phyloP scores from a whole-genome alignment of 2,888 invertebrate genomes.

The Iselma pallidipennis region DNA sequence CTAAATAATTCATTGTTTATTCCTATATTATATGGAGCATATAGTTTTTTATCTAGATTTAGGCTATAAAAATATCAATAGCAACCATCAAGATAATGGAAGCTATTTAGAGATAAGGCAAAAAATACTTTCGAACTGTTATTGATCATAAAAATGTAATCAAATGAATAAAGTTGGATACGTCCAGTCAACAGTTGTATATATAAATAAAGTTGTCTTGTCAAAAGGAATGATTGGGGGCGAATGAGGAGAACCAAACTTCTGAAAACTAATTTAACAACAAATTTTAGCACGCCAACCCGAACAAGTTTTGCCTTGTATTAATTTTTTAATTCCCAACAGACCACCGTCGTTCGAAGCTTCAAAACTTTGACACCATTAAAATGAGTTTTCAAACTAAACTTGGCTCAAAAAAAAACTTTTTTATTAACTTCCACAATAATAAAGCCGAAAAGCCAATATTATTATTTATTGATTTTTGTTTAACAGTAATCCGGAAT shows the following conservation, averaged over 20 bases:
- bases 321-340: constrained; percentile 22
- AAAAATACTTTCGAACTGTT: too few relatives aligned
- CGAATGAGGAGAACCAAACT: too few relatives aligned
- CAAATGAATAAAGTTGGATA: too few relatives aligned
- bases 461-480: constrained; percentile 18
- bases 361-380: constrained; percentile 32
- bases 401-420: constrained; percentile 8
- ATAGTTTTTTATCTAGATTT: too few relatives aligned
- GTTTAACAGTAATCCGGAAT: constrained; percentile 7
- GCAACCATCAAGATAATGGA: too few relatives aligned
- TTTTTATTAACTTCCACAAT: constrained; percentile 20
- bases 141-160: too few relatives aligned
- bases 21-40: background rate
- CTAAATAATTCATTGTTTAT: constrained; percentile 18
- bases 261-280: constrained; percentile 13
- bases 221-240: background rate
- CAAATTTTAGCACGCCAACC: constrained; percentile 17
- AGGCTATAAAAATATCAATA: too few relatives aligned
- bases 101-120: too few relatives aligned
- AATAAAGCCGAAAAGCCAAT: constrained; percentile 13
- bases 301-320: constrained; percentile 11
- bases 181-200: too few relatives aligned
- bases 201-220: background rate
- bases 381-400: constrained; percentile 36
- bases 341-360: constrained; percentile 13